phyloP scores from a whole-genome alignment of 2,888 invertebrate species.

The Branchellion lobata region DNA sequence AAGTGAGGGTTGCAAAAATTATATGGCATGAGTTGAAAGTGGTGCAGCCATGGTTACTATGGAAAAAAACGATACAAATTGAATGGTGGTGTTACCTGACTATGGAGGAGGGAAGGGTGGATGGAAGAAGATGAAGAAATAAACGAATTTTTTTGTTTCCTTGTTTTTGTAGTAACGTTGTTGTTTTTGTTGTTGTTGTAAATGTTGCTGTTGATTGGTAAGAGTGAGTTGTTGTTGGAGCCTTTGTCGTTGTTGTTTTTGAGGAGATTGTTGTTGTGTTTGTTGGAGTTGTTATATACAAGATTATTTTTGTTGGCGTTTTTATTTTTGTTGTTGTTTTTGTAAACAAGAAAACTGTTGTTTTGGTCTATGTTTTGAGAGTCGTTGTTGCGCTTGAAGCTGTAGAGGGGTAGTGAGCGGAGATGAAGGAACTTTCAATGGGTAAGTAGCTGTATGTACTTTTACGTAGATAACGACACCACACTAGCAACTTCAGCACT shows the following conservation, averaged over 20 bases:
- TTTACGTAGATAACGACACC: too few relatives aligned
- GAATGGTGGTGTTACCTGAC: too few relatives aligned
- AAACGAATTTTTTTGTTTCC: too few relatives aligned
- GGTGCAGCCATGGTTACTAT: too few relatives aligned
- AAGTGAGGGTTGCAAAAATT: not conserved
- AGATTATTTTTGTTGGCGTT: constrained; percentile 6
- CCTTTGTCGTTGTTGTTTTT: not conserved
- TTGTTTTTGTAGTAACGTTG: too few relatives aligned
- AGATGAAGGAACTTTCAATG: too few relatives aligned
- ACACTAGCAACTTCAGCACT: too few relatives aligned
- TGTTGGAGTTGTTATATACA: not conserved
- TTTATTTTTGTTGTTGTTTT: not conserved
- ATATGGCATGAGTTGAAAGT: not conserved
- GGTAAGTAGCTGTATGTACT: too few relatives aligned
- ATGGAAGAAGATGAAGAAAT: too few relatives aligned
- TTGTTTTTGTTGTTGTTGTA: not conserved
- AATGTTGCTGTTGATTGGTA: not conserved
- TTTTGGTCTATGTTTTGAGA: not conserved
- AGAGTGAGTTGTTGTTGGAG: not conserved
- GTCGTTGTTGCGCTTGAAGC: not conserved
- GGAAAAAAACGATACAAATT: too few relatives aligned
- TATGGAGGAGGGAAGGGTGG: too few relatives aligned
- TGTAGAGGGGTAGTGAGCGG: too few relatives aligned
- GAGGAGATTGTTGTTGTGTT: not conserved
- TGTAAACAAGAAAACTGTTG: not conserved